These are phyloP conservation scores for Euphydryas editha DNA, from an alignment of 2,888 invertebrate species.

Conservation along the genomic window DNA sequence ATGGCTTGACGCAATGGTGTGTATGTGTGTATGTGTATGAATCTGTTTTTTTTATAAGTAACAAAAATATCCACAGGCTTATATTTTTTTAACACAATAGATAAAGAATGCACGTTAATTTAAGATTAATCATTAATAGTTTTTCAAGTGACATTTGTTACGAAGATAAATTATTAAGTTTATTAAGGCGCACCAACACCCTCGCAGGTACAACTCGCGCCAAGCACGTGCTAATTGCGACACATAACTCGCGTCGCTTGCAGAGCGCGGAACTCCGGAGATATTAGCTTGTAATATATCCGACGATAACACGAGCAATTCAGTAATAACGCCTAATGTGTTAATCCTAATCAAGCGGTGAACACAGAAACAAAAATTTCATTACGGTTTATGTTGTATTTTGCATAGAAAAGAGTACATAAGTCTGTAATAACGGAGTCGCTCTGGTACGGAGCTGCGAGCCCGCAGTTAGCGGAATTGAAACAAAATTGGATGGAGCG, in stretches of 20 bases:
- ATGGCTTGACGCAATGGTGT: too few relatives aligned
- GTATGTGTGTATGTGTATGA: too few relatives aligned
- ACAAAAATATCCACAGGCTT: too few relatives aligned
- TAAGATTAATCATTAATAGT: background rate
- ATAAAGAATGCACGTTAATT: too few relatives aligned
- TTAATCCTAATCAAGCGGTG: constrained; percentile 2
- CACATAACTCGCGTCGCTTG: background rate
- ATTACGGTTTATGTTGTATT: constrained; percentile 8
- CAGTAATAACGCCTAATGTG: constrained; percentile 1
- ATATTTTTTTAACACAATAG: too few relatives aligned
- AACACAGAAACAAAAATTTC: constrained; percentile 6
- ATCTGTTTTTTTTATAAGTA: too few relatives aligned
- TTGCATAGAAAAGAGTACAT: constrained; percentile 13
- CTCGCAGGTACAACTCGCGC: background rate
- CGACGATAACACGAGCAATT: background rate
- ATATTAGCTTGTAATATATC: background rate
- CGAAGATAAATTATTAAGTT: background rate
- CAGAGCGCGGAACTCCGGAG: background rate
- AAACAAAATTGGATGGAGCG: constrained; percentile 20
- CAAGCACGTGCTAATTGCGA: constrained; percentile 1
- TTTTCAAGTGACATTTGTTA: background rate
- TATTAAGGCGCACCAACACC: background rate
- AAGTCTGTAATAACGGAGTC: constrained; percentile 7
- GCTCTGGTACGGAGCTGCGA: background rate
- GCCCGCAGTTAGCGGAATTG: constrained; percentile 14